phyloP scores from a whole-genome alignment of 1,140 invertebrate species.

The Temnothorax curvispinosus region DNA sequence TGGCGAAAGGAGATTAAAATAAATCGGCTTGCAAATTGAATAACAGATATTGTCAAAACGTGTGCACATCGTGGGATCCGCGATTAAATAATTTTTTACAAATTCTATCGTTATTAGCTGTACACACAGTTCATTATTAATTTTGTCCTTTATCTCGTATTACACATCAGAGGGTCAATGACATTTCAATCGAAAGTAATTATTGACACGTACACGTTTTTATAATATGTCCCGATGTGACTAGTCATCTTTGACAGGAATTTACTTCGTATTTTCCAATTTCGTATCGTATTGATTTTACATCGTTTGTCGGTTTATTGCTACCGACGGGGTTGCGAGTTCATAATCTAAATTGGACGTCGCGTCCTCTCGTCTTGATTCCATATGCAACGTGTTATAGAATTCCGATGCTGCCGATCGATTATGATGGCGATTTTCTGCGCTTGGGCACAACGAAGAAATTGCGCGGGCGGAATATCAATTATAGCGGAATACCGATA shows the following conservation, averaged over 20 bases:
- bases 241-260: neutral
- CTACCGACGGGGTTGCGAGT: constrained; percentile 20
- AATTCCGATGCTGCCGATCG: constrained; percentile 37
- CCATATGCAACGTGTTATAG: constrained; percentile 47
- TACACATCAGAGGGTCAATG: neutral
- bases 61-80: constrained; percentile 30
- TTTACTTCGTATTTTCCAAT: constrained; percentile 17
- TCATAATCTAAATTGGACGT: constrained; percentile 54
- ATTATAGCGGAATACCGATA: constrained; percentile 40
- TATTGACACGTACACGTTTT: neutral
- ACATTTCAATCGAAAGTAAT: constrained; percentile 1
- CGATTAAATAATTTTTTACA: constrained; percentile 32
- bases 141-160: constrained; percentile 2
- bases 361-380: constrained; percentile 42
- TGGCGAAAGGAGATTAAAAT: constrained; percentile 62
- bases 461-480: constrained; percentile 18
- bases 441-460: neutral
- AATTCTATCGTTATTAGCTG: neutral
- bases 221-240: neutral
- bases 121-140: neutral
- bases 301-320: constrained; percentile 42
- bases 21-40: constrained; percentile 71
- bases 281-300: constrained; percentile 46
- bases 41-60: constrained; percentile 53
- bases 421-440: constrained; percentile 46